Conservation (phyloP, 1,140 invertebrate species). For the Drosophila athabasca region DNA sequence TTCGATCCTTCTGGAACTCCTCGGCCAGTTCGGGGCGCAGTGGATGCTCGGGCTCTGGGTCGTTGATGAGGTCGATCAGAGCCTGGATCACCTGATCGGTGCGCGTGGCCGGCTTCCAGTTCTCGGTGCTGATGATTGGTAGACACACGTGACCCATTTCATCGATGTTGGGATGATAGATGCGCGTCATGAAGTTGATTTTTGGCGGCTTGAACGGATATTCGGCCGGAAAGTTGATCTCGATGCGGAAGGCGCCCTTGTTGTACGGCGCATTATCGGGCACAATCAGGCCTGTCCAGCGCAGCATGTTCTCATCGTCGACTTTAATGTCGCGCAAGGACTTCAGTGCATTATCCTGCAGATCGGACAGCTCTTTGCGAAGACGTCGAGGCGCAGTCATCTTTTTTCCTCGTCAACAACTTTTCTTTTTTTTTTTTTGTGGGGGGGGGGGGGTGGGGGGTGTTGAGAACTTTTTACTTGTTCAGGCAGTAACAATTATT, state of each 20-base stretch:
- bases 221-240: slow-evolving; percentile 99
- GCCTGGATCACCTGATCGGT: slow-evolving; percentile 99
- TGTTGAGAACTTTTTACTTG: no score
- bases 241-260: slow-evolving; percentile 99
- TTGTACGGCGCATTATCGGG: slow-evolving; percentile 99
- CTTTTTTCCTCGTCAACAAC: slow-evolving; percentile 30
- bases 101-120: slow-evolving; percentile 99
- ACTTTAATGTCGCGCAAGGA: slow-evolving; percentile 96
- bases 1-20: slow-evolving; percentile 97
- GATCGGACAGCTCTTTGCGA: slow-evolving; percentile 93
- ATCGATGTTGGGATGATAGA: slow-evolving; percentile 99
- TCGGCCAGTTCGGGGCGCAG: slow-evolving; percentile 97
- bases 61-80: slow-evolving; percentile 97
- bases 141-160: slow-evolving; percentile 99
- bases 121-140: slow-evolving; percentile 98
- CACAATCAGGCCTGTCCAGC: slow-evolving; percentile 96
- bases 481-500: no score
- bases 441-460: no score
- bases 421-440: no score
- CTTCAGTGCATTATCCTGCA: slow-evolving; percentile 92
- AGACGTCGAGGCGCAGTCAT: slow-evolving; percentile 89
- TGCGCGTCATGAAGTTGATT: slow-evolving; percentile 99
- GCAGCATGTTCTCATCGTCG: slow-evolving; percentile 96
- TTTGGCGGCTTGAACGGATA: slow-evolving; percentile 99
- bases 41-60: slow-evolving; percentile 99